Base-by-base conservation (phyloP, 2,888 invertebrate species). In the Nomada fucata region DNA sequence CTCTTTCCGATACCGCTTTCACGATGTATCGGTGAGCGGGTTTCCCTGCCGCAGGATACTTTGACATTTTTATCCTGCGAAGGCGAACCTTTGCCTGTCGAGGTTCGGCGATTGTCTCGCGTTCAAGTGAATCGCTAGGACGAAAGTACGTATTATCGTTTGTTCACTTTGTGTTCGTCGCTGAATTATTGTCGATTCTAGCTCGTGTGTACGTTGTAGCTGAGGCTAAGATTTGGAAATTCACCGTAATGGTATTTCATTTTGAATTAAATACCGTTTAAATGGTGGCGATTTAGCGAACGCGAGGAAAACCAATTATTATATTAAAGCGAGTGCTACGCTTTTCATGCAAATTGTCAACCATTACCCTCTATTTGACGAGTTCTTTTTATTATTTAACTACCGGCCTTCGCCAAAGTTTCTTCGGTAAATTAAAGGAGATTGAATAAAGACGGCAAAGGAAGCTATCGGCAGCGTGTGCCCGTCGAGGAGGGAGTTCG, bases 251-350 rank as follows among this genome's bases (percentile, higher is more conserved):
- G 15, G 15, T 47, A 47, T 15, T 11, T 10, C 15, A 0, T 47
- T 47, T 47, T 10, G 11, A 44, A 13, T 44, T 44, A 15, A 47
- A 15, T 15, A 47, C 0, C 36, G 36, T 36, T 36, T 7, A 71
- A 72, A 68, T 63, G 55, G 26, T 36, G 47, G 77, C 71, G 72
- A 77, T 55, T 76, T 59, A 65, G 52, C 64, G 53, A 70, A 36
- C 42, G 47, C 64, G 29, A 13, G 63, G 29, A 79, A 70, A 71
- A 71, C 61, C 61, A 53, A 36, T 69, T 68, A 70, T 76, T 69
- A 63, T 68, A 65, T 73, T 69, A 63, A 52, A 42, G 42, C 26
- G 9, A 47, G 65, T 73, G 76, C 73, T 65, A 73, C 60, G 63
- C 72, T 80, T 73, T 53, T 44, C 36, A 20, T 13, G 75, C 60